Conservation (phyloP, 2,113 vertebrate genomes). For the Anolis sagrei region DNA sequence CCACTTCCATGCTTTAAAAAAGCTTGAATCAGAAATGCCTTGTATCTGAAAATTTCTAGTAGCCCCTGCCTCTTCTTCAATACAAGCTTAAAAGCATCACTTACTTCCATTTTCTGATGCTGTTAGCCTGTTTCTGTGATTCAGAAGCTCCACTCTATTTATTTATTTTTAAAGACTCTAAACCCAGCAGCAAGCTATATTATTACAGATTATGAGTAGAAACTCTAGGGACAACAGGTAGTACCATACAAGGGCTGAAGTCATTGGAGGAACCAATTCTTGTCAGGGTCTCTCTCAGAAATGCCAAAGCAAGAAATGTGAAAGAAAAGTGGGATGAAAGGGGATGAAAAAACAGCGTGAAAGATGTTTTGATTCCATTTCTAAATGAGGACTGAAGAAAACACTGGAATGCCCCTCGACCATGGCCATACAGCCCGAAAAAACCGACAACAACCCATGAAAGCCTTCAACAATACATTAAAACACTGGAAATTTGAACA, state of each 20-base stretch:
- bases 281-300: not conserved
- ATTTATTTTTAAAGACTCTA: not conserved
- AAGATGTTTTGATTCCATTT: no score
- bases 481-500: no score
- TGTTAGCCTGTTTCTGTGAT: accelerated
- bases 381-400: no score
- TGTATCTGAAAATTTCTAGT: not conserved
- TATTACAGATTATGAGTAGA: not conserved
- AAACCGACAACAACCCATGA: no score
- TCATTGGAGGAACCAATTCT: not conserved
- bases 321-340: not conserved
- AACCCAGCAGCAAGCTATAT: not conserved
- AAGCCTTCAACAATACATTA: no score
- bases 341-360: no score
- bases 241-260: not conserved
- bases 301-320: not conserved
- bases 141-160: not conserved
- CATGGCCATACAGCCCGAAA: no score
- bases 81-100: accelerated
- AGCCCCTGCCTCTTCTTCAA: not conserved
- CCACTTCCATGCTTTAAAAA: not conserved
- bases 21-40: accelerated
- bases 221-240: not conserved
- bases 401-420: no score
- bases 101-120: accelerated